Base-by-base conservation (phyloP, 2,113 vertebrate species). In the Uropsilus gracilis region DNA sequence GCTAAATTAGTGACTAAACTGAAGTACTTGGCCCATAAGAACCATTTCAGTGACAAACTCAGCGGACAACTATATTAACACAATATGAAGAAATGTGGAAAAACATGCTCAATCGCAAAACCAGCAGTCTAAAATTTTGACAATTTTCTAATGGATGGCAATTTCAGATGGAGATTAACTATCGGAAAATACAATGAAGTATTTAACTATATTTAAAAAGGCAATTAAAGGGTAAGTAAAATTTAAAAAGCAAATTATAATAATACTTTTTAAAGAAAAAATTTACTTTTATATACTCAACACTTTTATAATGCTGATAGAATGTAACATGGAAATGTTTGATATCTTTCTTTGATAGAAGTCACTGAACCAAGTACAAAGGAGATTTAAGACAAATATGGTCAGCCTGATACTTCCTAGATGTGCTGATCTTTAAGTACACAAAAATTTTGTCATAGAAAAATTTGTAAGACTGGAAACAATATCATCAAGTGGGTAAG, bases 341-440 rank as follows among this genome's bases (percentile, higher is more conserved):
- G 39, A 44, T 46, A 73, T 48, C 42, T 86, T 68, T 68, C 32
- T 30, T 85, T 61, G 66, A 44, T 30, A 59, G 37, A 92, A 96
- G 37, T 2, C 50, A 34, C 17, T 83, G 55, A 92, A 91, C 30
- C 37, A 95, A 76, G 30, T 30, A 69, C 26, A 59, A 1, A 37
- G 4, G 28, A 1, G 12, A 63, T 91, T 76, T n/a, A 92, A 73
- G 86, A 94, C 44, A 92, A 94, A 39, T 88, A 72, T 50, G 8
- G 22, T 26, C 24, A 81, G 57, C 42, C 0, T 77, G 69, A 68
- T 8, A 34, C 32, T 89, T 91, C 17, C 48, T 50, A 5, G 7
- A 26, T 16, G n/a, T 50, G 28, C 46, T 86, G 72, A 91, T 10
- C 39, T 86, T 2, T 0, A 57, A 8, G 9, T 3, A 37, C 26